Evolutionary conservation across 2,888 invertebrate species (phyloP), one percentile per base, ranked within the genome.

Genomic region (Plemyria rubiginata): DNA sequence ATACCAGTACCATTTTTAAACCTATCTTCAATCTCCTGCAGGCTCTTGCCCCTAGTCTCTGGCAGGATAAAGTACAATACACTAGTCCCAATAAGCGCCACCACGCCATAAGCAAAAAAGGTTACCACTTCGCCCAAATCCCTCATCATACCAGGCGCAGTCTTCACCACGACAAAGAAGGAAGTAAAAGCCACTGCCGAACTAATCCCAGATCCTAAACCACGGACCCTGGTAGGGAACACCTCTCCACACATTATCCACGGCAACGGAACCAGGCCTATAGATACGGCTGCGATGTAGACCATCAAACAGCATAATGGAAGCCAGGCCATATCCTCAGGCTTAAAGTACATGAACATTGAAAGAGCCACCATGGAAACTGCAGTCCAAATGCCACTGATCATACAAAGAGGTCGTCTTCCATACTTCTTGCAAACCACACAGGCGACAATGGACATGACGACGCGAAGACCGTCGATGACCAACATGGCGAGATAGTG

Each of bases 201-300:
- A 54, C 95, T 94, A 9, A 95, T 88, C 0, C 96, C 96, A 0
- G 96, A 94, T 0, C 96, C 96, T 0, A 95, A 76, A 0, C 95
- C 96, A 38, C 95, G 88, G 0, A 94, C 92, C 60, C 89, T 92
- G 0, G 93, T 92, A 0, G 96, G 94, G 75, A 96, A 96, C 0
- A 96, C 88, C 83, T 96, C 96, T 0, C 96, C 96, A 69, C 95
- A 95, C 94, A 96, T 94, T 36, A 95, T 94, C 94, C 96, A 96
- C 0, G 96, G 96, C 54, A 96, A 76, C 0, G 96, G 95, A 11
- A 95, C 93, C 15, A 95, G 77, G 0, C 96, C 95, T 55, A 94
- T 87, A 0, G 94, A 93, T 52, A 95, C 91, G 54, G 94, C 94
- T 48, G 93, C 89, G 11, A 95, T 94, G 73, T 95, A 95, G 1